Evolutionary conservation across 2,113 vertebrate genomes (phyloP).

Genomic region (Crotalus horridus): DNA sequence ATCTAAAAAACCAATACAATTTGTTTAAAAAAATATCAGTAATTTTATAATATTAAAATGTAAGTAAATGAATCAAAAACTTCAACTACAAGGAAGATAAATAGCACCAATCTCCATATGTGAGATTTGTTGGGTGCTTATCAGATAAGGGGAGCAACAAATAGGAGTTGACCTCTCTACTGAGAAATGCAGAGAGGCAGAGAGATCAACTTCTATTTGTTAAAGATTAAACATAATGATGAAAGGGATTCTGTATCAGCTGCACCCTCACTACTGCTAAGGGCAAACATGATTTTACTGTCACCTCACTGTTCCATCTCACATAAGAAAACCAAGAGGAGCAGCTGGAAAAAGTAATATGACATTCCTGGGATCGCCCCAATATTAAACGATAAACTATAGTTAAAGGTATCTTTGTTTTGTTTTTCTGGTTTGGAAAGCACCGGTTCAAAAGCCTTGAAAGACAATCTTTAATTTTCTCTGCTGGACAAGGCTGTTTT

Average conservation of each 20-base stretch:
- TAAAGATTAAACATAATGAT: neutral
- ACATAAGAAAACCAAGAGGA: neutral
- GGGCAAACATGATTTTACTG: neutral
- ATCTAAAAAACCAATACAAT: too few relatives aligned
- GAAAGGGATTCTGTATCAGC: neutral
- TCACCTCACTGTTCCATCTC: neutral
- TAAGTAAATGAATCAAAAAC: neutral
- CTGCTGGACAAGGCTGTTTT: neutral
- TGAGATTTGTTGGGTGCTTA: neutral
- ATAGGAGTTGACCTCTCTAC: neutral
- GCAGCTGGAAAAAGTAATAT: neutral
- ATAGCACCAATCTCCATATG: neutral
- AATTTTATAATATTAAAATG: neutral
- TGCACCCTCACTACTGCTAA: too few relatives aligned
- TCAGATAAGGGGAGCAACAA: neutral
- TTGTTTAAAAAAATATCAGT: too few relatives aligned
- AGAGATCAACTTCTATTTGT: neutral
- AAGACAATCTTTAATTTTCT: neutral
- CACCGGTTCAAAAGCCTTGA: neutral
- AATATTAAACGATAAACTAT: neutral
- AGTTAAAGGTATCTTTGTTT: neutral
- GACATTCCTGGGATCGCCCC: neutral
- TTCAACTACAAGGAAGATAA: neutral
- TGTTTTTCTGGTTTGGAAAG: neutral
- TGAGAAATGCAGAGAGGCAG: neutral